phyloP scores from a whole-genome alignment of 2,113 vertebrate species.

The Leptodactylus fuscus region DNA sequence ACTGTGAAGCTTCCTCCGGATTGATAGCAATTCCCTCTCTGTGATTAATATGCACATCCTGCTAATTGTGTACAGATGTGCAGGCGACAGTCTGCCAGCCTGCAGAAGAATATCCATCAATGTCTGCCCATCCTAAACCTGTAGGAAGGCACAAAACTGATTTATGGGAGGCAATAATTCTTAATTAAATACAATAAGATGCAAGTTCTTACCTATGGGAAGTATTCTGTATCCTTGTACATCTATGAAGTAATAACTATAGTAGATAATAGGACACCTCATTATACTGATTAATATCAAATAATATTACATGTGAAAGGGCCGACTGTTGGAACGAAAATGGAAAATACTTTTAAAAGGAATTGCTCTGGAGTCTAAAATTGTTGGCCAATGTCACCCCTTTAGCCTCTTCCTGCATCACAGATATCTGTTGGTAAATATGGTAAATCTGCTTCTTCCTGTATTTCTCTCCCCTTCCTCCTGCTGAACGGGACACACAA shows the following conservation, averaged over 20 bases:
- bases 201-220: neutral
- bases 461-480: too few relatives aligned
- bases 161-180: slow-evolving; percentile 14
- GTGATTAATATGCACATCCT: slow-evolving; percentile 18
- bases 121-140: slow-evolving; percentile 12
- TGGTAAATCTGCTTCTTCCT: too few relatives aligned
- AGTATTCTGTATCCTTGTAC: neutral
- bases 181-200: slow-evolving; percentile 14
- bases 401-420: too few relatives aligned
- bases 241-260: neutral
- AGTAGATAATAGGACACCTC: neutral
- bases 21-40: slow-evolving; percentile 11
- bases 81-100: neutral
- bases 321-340: neutral
- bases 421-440: too few relatives aligned
- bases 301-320: neutral
- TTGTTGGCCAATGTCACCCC: too few relatives aligned
- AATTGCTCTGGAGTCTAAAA: too few relatives aligned
- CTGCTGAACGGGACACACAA: too few relatives aligned
- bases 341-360: too few relatives aligned
- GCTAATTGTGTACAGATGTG: slow-evolving; percentile 48
- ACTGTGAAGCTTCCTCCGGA: neutral
- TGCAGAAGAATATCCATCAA: slow-evolving; percentile 11
- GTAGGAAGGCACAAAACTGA: neutral
- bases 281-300: neutral